Conservation (phyloP, 1,140 invertebrate species). For the Hesperophylax magnus region DNA sequence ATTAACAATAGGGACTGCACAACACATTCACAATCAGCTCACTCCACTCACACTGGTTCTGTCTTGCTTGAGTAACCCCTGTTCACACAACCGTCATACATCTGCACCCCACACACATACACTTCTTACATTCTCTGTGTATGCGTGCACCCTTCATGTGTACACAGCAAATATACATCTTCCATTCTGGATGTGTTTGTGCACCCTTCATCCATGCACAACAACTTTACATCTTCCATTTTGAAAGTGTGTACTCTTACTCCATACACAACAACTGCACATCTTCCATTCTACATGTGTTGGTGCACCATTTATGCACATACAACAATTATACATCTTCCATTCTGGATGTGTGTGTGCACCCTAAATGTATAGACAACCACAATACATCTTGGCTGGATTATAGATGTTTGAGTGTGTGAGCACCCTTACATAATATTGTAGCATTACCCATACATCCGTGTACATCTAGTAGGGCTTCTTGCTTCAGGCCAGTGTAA, state of each 20-base stretch:
- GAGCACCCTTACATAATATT: constrained; percentile 35
- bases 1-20: too few species aligned
- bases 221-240: not conserved
- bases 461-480: constrained; percentile 5
- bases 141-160: not conserved
- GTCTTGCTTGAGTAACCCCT: too few species aligned
- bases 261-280: not conserved
- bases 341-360: not conserved
- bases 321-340: not conserved
- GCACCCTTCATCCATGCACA: not conserved
- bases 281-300: not conserved
- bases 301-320: not conserved
- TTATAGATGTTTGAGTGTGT: not conserved
- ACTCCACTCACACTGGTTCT: too few species aligned
- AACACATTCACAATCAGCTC: too few species aligned
- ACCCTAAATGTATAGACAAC: not conserved
- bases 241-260: not conserved
- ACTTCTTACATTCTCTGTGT: too few species aligned
- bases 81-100: too few species aligned
- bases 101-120: too few species aligned
- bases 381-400: not conserved
- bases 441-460: not conserved
- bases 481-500: constrained; percentile 26
- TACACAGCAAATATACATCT: too few species aligned
- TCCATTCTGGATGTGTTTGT: not conserved